These are phyloP conservation scores for Watsonalla binaria DNA, from an alignment of 2,888 invertebrate genomes.

Conservation along the genomic window DNA sequence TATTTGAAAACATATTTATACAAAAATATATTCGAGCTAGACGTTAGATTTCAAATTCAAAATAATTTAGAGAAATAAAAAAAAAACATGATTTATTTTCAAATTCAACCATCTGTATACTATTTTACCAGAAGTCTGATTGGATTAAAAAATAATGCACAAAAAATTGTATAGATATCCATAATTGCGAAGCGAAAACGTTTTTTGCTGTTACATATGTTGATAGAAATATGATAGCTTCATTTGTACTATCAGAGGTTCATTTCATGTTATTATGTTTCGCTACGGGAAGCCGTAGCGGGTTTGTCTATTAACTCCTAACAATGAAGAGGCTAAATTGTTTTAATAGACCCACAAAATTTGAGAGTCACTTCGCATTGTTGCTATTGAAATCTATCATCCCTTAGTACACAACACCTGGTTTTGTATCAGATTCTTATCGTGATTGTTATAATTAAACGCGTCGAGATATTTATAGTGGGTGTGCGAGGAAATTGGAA, in stretches of 20 bases:
- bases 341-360: slow-evolving; percentile 68
- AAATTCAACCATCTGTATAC: no score
- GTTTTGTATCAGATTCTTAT: slow-evolving; percentile 58
- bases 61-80: no score
- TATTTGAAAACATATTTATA: no score
- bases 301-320: slow-evolving; percentile 55
- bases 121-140: background rate
- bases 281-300: slow-evolving; percentile 60
- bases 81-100: no score
- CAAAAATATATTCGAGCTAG: no score
- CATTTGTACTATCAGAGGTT: slow-evolving; percentile 58
- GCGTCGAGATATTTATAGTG: slow-evolving; percentile 16
- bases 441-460: slow-evolving; percentile 57
- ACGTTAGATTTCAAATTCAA: no score
- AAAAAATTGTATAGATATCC: slow-evolving; percentile 2
- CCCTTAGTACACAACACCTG: slow-evolving; percentile 56
- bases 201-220: slow-evolving; percentile 52
- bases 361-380: slow-evolving; percentile 67
- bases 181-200: slow-evolving; percentile 31
- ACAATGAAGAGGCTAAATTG: slow-evolving; percentile 72
- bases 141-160: background rate
- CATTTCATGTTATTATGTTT: slow-evolving; percentile 68
- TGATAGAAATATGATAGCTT: slow-evolving; percentile 67
- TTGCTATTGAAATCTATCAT: slow-evolving; percentile 50
- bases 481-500: background rate